phyloP scores from a whole-genome alignment of 2,797 vertebrate genomes.

The Darevskia nairensis region DNA sequence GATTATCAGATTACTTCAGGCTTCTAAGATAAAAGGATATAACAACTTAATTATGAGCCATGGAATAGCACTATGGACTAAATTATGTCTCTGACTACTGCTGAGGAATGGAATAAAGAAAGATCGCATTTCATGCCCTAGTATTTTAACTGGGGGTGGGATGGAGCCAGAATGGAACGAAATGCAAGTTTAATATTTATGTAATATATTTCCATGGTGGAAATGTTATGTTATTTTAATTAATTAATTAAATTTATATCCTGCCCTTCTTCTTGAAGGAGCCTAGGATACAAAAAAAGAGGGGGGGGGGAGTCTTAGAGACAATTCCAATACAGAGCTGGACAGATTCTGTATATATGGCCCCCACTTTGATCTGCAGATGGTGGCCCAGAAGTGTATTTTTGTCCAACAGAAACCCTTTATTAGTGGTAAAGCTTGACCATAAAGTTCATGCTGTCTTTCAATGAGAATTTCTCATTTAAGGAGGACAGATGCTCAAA shows the following conservation, averaged over 20 bases:
- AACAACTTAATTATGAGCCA: constrained; percentile 59
- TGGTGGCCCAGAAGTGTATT: not conserved
- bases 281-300: too few species aligned
- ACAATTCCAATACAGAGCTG: too few species aligned
- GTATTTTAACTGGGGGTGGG: constrained; percentile 14
- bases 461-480: not conserved
- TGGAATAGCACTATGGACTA: constrained; percentile 45
- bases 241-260: too few species aligned
- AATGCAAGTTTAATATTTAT: not conserved
- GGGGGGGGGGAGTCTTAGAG: too few species aligned
- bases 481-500: not conserved
- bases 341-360: not conserved
- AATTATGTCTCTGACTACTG: constrained; percentile 22
- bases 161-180: not conserved
- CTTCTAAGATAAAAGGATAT: constrained; percentile 52
- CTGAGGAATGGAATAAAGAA: not conserved
- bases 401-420: not conserved
- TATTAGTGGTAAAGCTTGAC: not conserved
- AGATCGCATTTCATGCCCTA: not conserved
- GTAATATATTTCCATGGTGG: not conserved
- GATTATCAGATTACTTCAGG: constrained; percentile 45
- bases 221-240: not conserved
- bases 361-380: not conserved
- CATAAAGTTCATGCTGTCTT: not conserved
- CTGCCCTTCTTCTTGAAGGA: too few species aligned